Percentiles rank a stretch among this genome's conserved stretches.
Evolutionary conservation across 2,888 invertebrate species (phyloP).

Genomic region (Epinotia brunnichana): DNA sequence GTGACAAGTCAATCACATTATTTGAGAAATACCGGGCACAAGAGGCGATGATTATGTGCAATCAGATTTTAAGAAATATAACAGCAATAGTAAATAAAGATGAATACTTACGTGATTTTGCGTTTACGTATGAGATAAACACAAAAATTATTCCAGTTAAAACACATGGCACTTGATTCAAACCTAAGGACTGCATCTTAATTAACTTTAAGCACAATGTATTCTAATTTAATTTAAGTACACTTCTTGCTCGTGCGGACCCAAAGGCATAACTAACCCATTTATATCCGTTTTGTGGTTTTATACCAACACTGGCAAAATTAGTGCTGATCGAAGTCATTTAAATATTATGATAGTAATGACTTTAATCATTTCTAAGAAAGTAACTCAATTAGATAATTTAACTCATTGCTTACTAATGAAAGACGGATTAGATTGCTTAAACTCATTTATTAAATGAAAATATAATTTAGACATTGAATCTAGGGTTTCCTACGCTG

Average conservation of each 20-base stretch:
- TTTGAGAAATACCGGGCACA: no score
- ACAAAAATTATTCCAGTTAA: slow-evolving; percentile 4
- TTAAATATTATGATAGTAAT: slow-evolving; percentile 8
- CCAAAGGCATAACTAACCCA: neutral
- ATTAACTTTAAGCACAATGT: slow-evolving; percentile 1
- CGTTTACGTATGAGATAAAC: slow-evolving; percentile 11
- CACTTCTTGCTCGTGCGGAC: slow-evolving; percentile 5
- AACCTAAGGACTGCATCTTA: slow-evolving; percentile 27
- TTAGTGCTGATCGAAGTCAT: slow-evolving; percentile 13
- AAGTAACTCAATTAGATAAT: slow-evolving; percentile 7
- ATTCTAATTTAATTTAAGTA: neutral
- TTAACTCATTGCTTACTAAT: slow-evolving; percentile 4
- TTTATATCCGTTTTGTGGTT: neutral
- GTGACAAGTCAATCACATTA: no score
- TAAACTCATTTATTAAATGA: slow-evolving; percentile 12
- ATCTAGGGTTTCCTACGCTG: slow-evolving; percentile 4
- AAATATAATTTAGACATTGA: neutral
- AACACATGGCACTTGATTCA: slow-evolving; percentile 12
- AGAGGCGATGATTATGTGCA: no score
- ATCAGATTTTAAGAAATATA: no score
- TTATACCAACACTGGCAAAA: slow-evolving; percentile 29
- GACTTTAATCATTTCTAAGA: slow-evolving; percentile 12
- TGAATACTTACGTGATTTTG: slow-evolving; percentile 29
- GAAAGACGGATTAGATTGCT: neutral
- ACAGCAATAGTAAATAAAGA: neutral